phyloP scores from a whole-genome alignment of 2,888 invertebrate genomes.

The Strigamia crassipes region DNA sequence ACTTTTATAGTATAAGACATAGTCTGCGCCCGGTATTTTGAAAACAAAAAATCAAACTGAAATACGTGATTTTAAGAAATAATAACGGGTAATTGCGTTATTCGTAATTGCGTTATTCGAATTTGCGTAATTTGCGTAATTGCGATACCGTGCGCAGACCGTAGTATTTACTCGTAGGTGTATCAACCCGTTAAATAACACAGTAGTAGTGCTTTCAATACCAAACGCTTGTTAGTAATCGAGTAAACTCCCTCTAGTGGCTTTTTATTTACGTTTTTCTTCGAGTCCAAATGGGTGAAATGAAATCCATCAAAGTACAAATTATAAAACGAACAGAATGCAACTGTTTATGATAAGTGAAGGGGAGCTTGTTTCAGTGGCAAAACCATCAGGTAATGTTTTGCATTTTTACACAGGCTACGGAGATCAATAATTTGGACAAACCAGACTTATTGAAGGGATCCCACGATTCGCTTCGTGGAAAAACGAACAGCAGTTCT shows the following conservation, averaged over 20 bases:
- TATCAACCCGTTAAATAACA: background rate
- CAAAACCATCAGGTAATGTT: background rate
- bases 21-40: background rate
- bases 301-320: background rate
- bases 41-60: too few species aligned
- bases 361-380: background rate
- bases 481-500: conserved; percentile 60
- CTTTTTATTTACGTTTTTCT: background rate
- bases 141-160: too few species aligned
- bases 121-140: too few species aligned
- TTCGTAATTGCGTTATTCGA: too few species aligned
- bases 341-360: conserved; percentile 32
- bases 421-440: conserved; percentile 60
- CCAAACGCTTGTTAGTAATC: background rate
- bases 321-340: conserved; percentile 13
- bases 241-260: background rate
- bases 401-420: background rate
- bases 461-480: conserved; percentile 69
- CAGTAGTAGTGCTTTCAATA: background rate
- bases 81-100: too few species aligned
- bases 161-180: too few species aligned
- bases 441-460: conserved; percentile 82
- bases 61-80: too few species aligned
- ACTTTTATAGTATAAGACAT: background rate
- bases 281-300: background rate